These are phyloP conservation scores for Rhadinocentrus ornatus DNA, from an alignment of 2,797 vertebrate species.

Conservation along the genomic window DNA sequence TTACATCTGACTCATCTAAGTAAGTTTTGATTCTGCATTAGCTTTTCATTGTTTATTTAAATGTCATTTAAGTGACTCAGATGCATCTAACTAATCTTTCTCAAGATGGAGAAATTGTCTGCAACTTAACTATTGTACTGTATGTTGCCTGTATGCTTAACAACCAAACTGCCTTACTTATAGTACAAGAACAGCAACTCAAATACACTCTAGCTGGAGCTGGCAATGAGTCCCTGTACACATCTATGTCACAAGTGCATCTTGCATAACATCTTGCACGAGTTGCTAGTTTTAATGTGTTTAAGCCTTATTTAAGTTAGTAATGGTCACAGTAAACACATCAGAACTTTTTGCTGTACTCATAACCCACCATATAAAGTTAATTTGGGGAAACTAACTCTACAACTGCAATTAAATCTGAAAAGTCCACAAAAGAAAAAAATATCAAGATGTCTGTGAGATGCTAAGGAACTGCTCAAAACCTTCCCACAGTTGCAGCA, in stretches of 20 bases:
- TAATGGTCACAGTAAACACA: background rate
- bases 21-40: background rate
- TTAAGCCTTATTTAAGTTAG: background rate
- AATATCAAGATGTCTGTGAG: background rate
- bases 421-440: background rate
- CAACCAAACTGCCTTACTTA: background rate
- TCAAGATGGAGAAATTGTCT: background rate
- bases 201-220: background rate
- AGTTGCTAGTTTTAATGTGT: background rate
- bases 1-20: background rate
- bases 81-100: background rate
- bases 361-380: background rate
- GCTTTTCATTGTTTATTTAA: background rate
- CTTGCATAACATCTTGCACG: background rate
- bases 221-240: slow-evolving; percentile 3
- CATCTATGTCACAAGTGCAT: too few relatives aligned
- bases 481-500: background rate
- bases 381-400: background rate
- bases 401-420: background rate
- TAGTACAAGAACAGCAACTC: background rate
- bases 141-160: background rate
- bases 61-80: background rate
- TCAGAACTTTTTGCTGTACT: background rate
- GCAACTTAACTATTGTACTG: background rate
- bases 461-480: background rate